These are phyloP conservation scores for Euspilapteryx auroguttella DNA, from an alignment of 2,888 invertebrate genomes.

Conservation along the genomic window DNA sequence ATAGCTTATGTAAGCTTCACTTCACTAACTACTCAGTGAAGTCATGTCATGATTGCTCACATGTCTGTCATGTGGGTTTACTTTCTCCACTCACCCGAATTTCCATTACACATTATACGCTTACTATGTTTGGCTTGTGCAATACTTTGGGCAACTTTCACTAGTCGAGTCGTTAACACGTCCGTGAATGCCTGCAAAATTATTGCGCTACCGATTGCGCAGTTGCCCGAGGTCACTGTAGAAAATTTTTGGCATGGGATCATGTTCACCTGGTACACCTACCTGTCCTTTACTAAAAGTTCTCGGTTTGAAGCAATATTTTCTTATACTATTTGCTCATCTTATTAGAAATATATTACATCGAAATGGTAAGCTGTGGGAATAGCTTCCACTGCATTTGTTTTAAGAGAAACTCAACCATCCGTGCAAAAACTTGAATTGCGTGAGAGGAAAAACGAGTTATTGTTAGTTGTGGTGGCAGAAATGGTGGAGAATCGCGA, in stretches of 20 bases:
- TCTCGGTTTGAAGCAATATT: too few species aligned
- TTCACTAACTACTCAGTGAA: too few species aligned
- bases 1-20: too few species aligned
- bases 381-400: constrained; percentile 1
- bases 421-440: constrained; percentile 37
- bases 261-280: too few species aligned
- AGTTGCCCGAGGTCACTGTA: constrained; percentile 36
- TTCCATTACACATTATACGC: constrained; percentile 53
- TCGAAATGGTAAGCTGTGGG: neutral
- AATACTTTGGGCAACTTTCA: constrained; percentile 58
- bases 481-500: constrained; percentile 41
- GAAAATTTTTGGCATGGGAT: constrained; percentile 46
- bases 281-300: too few species aligned
- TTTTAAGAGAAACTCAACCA: constrained; percentile 21
- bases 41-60: too few species aligned
- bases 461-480: constrained; percentile 42
- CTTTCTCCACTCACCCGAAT: constrained; percentile 51
- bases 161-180: constrained; percentile 46
- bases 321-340: too few species aligned
- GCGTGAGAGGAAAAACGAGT: constrained; percentile 58
- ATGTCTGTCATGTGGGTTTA: constrained; percentile 19
- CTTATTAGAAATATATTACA: too few species aligned
- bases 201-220: constrained; percentile 45
- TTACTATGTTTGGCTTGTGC: constrained; percentile 41
- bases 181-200: constrained; percentile 37